Base-by-base conservation (phyloP, 2,888 invertebrate genomes). In the Oligia fasciuncula region DNA sequence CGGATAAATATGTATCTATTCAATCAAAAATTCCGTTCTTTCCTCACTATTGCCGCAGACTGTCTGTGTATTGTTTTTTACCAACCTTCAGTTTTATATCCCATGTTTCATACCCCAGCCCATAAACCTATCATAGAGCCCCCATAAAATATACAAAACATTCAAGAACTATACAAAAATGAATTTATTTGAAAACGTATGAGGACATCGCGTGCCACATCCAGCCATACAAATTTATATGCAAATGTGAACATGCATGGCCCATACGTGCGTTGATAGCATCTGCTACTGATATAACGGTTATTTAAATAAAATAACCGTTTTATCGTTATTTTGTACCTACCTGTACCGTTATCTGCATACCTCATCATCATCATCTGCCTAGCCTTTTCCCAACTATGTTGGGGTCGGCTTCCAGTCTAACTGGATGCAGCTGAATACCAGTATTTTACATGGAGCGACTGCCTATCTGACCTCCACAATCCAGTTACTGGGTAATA, bases 181-280 rank as follows among this genome's bases (percentile, higher is more conserved):
- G 80, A 51, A 77, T 85, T 89, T 80, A 83, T 87, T 83, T 75
- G 80, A 67, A 81, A 78, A 72, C 73, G 68, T 86, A 85, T 85
- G 85, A 83, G 70, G 54, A 81, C 62, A 66, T 92, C 90, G 92
- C 92, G 91, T 92, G 92, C 74, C 80, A 76, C 81, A 81, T 79
- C 65, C 74, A 76, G 66, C 75, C 69, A 83, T 90, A 87, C 81
- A 83, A 35, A 90, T 90, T 87, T 84, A 57, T 80, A 88, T 91
- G 88, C 86, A 85, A 89, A 87, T 86, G 46, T 73, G 49, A 70
- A 14, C 80, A 85, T 88, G 81, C 83, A 86, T 84, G 76, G 80
- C 76, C 62, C 83, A 82, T 85, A 85, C 75, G 81, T 83, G 84
- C 85, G 87, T 80, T 81, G 86, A 86, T 87, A 87, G 43, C 72